phyloP scores from a whole-genome alignment of 2,888 invertebrate genomes.

The Drosophila infuscata region DNA sequence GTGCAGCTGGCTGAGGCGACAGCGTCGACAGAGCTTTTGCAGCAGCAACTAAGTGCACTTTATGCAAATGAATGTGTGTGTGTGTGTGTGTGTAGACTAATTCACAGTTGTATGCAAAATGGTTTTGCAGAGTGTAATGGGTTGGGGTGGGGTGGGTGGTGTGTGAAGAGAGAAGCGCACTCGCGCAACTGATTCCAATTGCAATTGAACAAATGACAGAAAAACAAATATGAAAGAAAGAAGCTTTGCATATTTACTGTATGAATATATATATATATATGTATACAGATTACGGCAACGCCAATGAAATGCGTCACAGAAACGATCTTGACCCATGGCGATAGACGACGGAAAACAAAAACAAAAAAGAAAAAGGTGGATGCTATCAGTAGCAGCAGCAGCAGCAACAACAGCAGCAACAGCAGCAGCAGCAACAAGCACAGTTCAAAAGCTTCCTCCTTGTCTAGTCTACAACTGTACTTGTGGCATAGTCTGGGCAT shows the following conservation, averaged over 20 bases:
- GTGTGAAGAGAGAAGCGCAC: not conserved
- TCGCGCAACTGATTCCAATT: constrained; percentile 58
- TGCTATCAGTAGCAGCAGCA: constrained; percentile 18
- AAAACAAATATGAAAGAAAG: constrained; percentile 10
- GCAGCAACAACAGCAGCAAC: not conserved
- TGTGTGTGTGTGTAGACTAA: constrained; percentile 20
- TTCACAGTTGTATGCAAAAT: constrained; percentile 37
- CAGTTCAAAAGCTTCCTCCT: constrained; percentile 28
- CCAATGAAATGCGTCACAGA: constrained; percentile 48
- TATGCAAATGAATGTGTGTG: not conserved
- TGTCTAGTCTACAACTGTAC: not conserved
- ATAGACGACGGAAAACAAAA: constrained; percentile 8
- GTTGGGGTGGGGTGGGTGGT: not conserved
- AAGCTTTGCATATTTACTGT: constrained; percentile 15
- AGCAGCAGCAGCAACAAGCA: constrained; percentile 3
- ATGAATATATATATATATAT: not conserved
- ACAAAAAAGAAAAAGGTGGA: constrained; percentile 2
- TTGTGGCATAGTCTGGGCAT: not conserved
- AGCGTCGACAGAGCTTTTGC: constrained; percentile 26
- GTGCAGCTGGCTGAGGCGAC: constrained; percentile 9
- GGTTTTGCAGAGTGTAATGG: not conserved
- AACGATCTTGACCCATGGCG: constrained; percentile 46
- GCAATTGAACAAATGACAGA: constrained; percentile 38
- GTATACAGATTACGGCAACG: constrained; percentile 27
- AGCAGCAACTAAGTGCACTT: constrained; percentile 23